phyloP scores from a whole-genome alignment of 92 coral and sea anemone species.

The Epizoanthus stellaris region DNA sequence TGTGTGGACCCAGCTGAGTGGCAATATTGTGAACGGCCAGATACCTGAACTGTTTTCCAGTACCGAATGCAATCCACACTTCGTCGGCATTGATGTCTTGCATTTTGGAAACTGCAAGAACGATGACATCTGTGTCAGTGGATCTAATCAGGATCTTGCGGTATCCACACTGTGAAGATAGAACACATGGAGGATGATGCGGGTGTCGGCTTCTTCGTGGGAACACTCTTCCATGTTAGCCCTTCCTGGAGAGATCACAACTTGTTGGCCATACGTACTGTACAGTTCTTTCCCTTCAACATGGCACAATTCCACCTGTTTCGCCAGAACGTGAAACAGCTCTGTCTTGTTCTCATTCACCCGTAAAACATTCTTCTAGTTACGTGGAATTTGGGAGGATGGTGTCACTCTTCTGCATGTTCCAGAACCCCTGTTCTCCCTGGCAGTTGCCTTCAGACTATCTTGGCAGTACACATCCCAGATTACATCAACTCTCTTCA shows the following conservation, averaged over 20 bases:
- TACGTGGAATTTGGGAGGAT: slow-evolving; percentile 41
- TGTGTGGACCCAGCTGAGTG: slow-evolving; percentile 43
- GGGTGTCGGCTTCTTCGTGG: slow-evolving; percentile 47
- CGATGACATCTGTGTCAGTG: slow-evolving; percentile 6
- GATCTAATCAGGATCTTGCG: slow-evolving; percentile 2
- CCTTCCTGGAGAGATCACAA: slow-evolving; percentile 20
- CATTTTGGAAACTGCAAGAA: slow-evolving; percentile 13
- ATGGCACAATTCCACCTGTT: not conserved
- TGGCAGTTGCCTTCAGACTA: slow-evolving; percentile 41
- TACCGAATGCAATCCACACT: slow-evolving; percentile 42
- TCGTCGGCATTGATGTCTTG: slow-evolving; percentile 15
- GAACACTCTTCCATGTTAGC: slow-evolving; percentile 3
- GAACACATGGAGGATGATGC: not conserved
- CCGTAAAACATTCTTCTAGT: slow-evolving; percentile 12
- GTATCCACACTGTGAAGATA: not conserved
- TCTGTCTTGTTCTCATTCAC: slow-evolving; percentile 18
- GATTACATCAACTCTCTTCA: slow-evolving; percentile 44
- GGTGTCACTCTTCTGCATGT: slow-evolving; percentile 27
- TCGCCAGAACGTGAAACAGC: slow-evolving; percentile 23
- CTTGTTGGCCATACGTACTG: slow-evolving; percentile 24
- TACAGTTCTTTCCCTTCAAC: slow-evolving; percentile 37
- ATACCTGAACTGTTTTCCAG: slow-evolving; percentile 32
- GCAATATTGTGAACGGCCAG: slow-evolving; percentile 16
- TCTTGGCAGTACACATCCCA: slow-evolving; percentile 54
- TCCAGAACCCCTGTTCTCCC: slow-evolving; percentile 47